phyloP scores from a whole-genome alignment of 2,888 invertebrate species.

The Cosmia trapezina region DNA sequence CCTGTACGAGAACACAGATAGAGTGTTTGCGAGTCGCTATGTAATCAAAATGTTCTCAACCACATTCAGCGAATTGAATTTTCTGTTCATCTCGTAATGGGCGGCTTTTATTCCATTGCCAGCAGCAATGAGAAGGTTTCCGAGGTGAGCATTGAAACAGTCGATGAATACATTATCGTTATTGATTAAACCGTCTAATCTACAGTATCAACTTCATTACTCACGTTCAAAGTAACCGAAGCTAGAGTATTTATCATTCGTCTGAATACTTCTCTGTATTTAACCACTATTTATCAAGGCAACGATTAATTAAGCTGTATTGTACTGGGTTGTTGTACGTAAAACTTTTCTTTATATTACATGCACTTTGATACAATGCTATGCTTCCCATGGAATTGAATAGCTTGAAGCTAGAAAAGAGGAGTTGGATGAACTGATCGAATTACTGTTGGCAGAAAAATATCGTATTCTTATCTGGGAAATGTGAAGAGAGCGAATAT shows the following conservation, averaged over 20 bases:
- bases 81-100: conserved; percentile 78
- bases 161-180: conserved; percentile 71
- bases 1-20: conserved; percentile 69
- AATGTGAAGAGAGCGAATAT: conserved; percentile 11
- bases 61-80: conserved; percentile 76
- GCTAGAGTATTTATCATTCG: conserved; percentile 62
- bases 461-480: conserved; percentile 1
- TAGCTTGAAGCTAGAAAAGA: conserved; percentile 28
- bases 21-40: conserved; percentile 70
- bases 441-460: conserved; percentile 39
- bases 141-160: conserved; percentile 67
- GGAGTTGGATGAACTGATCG: conserved; percentile 34
- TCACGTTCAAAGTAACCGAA: conserved; percentile 64
- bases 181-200: conserved; percentile 71
- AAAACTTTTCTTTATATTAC: conserved; percentile 19
- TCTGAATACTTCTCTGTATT: conserved; percentile 61
- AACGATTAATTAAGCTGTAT: conserved; percentile 48
- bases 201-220: conserved; percentile 69
- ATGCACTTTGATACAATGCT: conserved; percentile 32
- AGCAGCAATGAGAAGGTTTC: conserved; percentile 59
- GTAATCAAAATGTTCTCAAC: conserved; percentile 76
- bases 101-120: conserved; percentile 70
- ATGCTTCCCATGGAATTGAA: conserved; percentile 27
- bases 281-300: conserved; percentile 56
- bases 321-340: conserved; percentile 3